Percentiles rank a stretch among this genome's conserved stretches.
Conservation (phyloP, 2,797 vertebrate species). For the Hydrolagus colliei region DNA sequence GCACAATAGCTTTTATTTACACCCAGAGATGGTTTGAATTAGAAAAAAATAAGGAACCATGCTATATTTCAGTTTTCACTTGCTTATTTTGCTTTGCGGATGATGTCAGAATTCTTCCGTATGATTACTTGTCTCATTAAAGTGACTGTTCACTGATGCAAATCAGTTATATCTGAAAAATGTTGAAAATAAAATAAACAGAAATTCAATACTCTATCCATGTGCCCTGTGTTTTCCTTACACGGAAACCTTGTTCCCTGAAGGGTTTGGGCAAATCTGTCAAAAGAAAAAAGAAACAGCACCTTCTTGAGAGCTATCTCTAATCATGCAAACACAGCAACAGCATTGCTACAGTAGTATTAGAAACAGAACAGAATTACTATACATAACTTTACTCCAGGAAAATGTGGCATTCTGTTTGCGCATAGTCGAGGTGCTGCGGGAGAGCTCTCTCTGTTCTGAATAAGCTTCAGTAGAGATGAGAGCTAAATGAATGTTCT, state of each 20-base stretch:
- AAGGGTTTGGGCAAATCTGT: not conserved
- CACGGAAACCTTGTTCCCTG: constrained; percentile 11
- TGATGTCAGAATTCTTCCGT: constrained; percentile 7
- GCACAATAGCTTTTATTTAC: not conserved
- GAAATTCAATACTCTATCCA: constrained; percentile 16
- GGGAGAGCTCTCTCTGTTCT: no score
- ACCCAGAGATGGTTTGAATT: not conserved
- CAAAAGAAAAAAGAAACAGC: not conserved
- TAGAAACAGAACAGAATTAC: not conserved
- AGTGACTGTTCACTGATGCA: not conserved
- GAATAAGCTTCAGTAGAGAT: not conserved
- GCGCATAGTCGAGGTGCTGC: no score
- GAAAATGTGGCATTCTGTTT: no score
- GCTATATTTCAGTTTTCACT: constrained; percentile 18
- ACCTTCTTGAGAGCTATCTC: not conserved
- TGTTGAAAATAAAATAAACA: constrained; percentile 14
- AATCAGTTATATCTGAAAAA: constrained; percentile 9
- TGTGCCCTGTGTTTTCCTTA: constrained; percentile 9
- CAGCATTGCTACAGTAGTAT: not conserved
- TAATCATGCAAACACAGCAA: not conserved
- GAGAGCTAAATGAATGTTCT: no score
- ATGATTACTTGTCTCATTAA: constrained; percentile 10
- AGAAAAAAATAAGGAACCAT: constrained; percentile 6
- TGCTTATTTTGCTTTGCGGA: constrained; percentile 2
- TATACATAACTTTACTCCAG: not conserved